These are phyloP conservation scores for Ridgeia piscesae DNA, from an alignment of 1,140 invertebrate species.

Conservation along the genomic window DNA sequence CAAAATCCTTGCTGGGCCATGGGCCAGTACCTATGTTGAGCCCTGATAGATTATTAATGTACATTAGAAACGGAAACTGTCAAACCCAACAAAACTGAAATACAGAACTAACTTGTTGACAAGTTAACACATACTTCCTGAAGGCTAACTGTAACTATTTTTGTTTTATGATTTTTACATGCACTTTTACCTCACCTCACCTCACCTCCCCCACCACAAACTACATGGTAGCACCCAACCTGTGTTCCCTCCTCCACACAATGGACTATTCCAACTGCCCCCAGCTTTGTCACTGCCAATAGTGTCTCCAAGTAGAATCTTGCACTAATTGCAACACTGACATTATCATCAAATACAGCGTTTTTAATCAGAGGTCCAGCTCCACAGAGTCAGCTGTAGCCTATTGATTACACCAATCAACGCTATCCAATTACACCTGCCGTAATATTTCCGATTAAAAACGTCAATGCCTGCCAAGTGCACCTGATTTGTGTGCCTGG, in stretches of 20 bases:
- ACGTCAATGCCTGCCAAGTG: neutral
- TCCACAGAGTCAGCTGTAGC: neutral
- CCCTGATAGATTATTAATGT: too few relatives aligned
- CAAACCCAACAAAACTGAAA: too few relatives aligned
- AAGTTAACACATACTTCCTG: too few relatives aligned
- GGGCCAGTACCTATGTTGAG: too few relatives aligned
- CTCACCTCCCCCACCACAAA: too few relatives aligned
- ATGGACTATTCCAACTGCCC: neutral
- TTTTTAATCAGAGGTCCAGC: neutral
- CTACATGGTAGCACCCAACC: neutral
- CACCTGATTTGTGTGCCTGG: neutral
- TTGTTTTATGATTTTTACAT: neutral
- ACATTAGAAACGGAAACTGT: too few relatives aligned
- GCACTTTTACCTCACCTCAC: neutral
- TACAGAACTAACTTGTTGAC: too few relatives aligned
- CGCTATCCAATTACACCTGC: neutral
- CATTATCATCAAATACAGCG: neutral
- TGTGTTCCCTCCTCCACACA: neutral
- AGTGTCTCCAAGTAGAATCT: neutral
- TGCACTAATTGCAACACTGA: neutral
- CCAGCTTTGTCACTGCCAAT: neutral
- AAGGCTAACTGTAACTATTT: too few relatives aligned
- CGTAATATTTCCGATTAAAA: neutral
- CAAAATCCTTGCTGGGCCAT: too few relatives aligned
- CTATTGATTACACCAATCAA: slow-evolving; percentile 6